A percentile compares a stretch with the other conserved stretches of the same genome.
Conservation (phyloP, 2,797 vertebrate genomes). For the Phylloscopus collybita region DNA sequence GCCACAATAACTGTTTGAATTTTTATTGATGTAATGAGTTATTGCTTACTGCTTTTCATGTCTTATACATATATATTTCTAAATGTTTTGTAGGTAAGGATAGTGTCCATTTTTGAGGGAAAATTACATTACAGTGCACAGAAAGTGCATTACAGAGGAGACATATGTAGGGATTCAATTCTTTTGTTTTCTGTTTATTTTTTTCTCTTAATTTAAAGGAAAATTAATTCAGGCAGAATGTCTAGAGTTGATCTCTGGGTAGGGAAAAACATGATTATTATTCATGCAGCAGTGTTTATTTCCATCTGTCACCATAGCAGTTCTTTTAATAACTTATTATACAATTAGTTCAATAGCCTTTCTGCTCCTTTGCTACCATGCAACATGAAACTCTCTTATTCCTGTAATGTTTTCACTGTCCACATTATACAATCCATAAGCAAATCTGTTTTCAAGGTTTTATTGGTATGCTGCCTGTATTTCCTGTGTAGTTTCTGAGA, state of each 20-base stretch:
- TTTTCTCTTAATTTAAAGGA: slow-evolving; percentile 65
- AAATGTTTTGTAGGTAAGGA: not conserved
- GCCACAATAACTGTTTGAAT: not conserved
- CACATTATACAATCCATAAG: not conserved
- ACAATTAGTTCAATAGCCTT: slow-evolving; percentile 65
- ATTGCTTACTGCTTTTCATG: not conserved
- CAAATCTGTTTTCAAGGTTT: not conserved
- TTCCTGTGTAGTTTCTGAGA: not conserved
- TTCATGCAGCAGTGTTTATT: slow-evolving; percentile 71
- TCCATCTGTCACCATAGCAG: slow-evolving; percentile 68
- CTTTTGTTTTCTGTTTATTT: slow-evolving; percentile 47
- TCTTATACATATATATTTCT: not conserved
- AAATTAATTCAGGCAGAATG: slow-evolving; percentile 73
- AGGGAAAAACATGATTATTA: slow-evolving; percentile 68
- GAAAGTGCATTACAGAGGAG: not conserved
- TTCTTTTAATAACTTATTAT: slow-evolving; percentile 69
- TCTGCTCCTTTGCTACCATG: slow-evolving; percentile 23
- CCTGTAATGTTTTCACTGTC: not conserved
- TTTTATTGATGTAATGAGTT: not conserved
- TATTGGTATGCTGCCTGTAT: not conserved
- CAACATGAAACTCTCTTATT: not conserved
- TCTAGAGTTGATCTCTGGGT: slow-evolving; percentile 71
- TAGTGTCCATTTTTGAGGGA: not conserved
- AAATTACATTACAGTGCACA: not conserved
- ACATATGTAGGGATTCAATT: not conserved